Evolutionary conservation across 2,888 invertebrate genomes (phyloP).

Genomic region (Acrobasis consociella): DNA sequence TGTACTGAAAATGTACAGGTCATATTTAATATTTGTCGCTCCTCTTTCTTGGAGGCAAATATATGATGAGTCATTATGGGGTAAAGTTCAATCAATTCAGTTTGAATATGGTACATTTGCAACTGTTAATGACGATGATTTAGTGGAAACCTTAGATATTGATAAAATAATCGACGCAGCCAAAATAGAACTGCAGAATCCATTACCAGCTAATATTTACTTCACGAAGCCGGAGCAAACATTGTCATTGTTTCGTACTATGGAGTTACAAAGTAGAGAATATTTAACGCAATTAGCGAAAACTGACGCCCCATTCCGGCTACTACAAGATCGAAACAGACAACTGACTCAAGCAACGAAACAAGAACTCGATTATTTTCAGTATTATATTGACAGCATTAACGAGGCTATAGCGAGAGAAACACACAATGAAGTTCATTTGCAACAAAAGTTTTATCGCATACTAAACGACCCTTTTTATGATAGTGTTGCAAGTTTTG

Average conservation of each 20-base stretch:
- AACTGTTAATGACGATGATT: slow-evolving; percentile 70
- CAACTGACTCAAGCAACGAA: slow-evolving; percentile 60
- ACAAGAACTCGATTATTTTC: slow-evolving; percentile 70
- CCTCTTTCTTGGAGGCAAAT: slow-evolving; percentile 71
- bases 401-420: slow-evolving; percentile 64
- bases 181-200: slow-evolving; percentile 58
- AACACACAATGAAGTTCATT: slow-evolving; percentile 61
- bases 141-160: slow-evolving; percentile 67
- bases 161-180: slow-evolving; percentile 69
- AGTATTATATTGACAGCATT: slow-evolving; percentile 68
- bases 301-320: slow-evolving; percentile 59
- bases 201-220: slow-evolving; percentile 55
- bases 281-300: slow-evolving; percentile 69
- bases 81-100: slow-evolving; percentile 62
- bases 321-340: slow-evolving; percentile 60
- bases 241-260: slow-evolving; percentile 67
- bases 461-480: slow-evolving; percentile 69
- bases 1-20: slow-evolving; percentile 67
- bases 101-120: slow-evolving; percentile 66
- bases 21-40: slow-evolving; percentile 68
- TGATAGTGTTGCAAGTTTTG: slow-evolving; percentile 68
- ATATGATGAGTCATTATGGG: slow-evolving; percentile 61
- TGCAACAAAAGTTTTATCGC: slow-evolving; percentile 70
- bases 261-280: slow-evolving; percentile 77
- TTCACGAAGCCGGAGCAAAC: slow-evolving; percentile 66